Percentiles rank a stretch among this genome's conserved stretches.
Evolutionary conservation across 2,113 vertebrate genomes (phyloP).

Genomic region (Progne subis): DNA sequence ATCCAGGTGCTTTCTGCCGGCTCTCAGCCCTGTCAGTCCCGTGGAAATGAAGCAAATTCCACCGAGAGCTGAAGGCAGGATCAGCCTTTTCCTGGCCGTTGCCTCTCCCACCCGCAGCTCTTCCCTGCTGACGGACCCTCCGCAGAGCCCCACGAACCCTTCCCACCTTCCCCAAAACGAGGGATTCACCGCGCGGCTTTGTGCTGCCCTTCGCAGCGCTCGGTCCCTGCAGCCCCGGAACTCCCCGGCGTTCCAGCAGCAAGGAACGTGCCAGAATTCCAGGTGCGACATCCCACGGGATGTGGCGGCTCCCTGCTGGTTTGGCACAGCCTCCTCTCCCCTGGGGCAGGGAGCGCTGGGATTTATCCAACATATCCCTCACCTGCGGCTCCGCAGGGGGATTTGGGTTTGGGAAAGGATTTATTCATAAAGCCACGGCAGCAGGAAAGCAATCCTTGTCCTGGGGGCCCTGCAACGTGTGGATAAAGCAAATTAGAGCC

Average conservation of each 20-base stretch:
- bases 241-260: fast-evolving
- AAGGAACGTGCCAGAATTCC: neutral
- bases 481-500: slow-evolving; percentile 35
- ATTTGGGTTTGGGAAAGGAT: slow-evolving; percentile 22
- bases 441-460: slow-evolving; percentile 30
- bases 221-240: fast-evolving
- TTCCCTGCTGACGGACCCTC: neutral
- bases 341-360: neutral
- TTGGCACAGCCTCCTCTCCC: neutral
- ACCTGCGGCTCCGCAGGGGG: neutral
- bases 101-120: neutral
- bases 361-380: neutral
- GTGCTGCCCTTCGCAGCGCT: fast-evolving
- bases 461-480: slow-evolving; percentile 24
- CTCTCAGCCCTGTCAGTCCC: neutral
- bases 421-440: slow-evolving; percentile 43
- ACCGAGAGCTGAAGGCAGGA: neutral
- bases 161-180: too few species aligned
- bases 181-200: fast-evolving
- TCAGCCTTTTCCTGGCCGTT: neutral
- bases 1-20: neutral
- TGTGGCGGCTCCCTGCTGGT: neutral
- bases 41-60: neutral
- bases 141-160: neutral
- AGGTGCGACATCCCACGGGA: fast-evolving